A percentile compares a stretch with the other conserved stretches of the same genome.
These are phyloP conservation scores for Melangyna quadrimaculata DNA, from an alignment of 2,888 invertebrate genomes.

Conservation along the genomic window DNA sequence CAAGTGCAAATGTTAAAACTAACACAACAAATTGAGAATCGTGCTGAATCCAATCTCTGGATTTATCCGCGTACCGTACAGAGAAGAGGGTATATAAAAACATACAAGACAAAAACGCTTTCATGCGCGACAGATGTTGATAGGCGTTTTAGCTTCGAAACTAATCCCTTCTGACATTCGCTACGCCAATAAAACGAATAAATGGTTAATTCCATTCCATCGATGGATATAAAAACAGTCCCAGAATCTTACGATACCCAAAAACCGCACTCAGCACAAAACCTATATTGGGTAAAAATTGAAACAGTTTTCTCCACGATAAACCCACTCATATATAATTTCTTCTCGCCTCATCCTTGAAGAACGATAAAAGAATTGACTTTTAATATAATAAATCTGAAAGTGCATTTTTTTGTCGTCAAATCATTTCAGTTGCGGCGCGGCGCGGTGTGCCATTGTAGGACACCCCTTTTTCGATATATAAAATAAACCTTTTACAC, in stretches of 20 bases:
- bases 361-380: slow-evolving; percentile 48
- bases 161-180: slow-evolving; percentile 72
- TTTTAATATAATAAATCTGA: slow-evolving; percentile 65
- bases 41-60: slow-evolving; percentile 48
- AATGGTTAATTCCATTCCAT: slow-evolving; percentile 69
- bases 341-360: slow-evolving; percentile 53
- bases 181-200: slow-evolving; percentile 71
- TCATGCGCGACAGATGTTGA: slow-evolving; percentile 70
- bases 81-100: not conserved
- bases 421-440: not conserved
- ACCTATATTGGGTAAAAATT: slow-evolving; percentile 9
- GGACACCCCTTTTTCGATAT: slow-evolving; percentile 65
- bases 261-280: slow-evolving; percentile 40
- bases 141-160: slow-evolving; percentile 70
- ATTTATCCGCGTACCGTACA: slow-evolving; percentile 13
- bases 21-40: slow-evolving; percentile 53
- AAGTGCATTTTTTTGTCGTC: slow-evolving; percentile 33
- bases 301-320: slow-evolving; percentile 40
- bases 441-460: slow-evolving; percentile 10
- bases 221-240: not conserved
- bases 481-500: not conserved
- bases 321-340: slow-evolving; percentile 13
- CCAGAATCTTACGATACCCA: not conserved
- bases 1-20: slow-evolving; percentile 45
- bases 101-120: slow-evolving; percentile 26